Percentiles rank a stretch among this genome's conserved stretches.
These are phyloP conservation scores for Campoletis raptor DNA, from an alignment of 2,888 invertebrate species.

Conservation along the genomic window DNA sequence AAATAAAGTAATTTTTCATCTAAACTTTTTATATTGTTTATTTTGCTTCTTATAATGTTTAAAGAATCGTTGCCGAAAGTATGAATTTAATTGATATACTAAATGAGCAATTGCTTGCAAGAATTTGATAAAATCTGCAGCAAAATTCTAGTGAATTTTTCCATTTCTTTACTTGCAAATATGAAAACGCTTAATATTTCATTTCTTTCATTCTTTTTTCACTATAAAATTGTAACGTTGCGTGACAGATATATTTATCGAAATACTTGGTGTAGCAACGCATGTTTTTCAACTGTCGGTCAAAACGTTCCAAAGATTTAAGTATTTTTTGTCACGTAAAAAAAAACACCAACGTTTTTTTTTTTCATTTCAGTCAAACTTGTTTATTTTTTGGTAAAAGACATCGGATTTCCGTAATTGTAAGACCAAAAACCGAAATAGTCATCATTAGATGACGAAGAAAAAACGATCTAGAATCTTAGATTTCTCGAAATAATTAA, in stretches of 20 bases:
- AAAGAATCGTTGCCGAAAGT: background rate
- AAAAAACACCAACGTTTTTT: background rate
- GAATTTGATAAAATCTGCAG: too few species aligned
- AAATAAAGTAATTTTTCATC: background rate
- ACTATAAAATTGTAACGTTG: too few species aligned
- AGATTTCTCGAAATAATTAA: constrained; percentile 57
- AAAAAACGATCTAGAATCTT: background rate
- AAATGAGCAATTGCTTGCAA: background rate
- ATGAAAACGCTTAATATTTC: background rate
- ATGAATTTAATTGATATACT: background rate
- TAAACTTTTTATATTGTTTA: background rate
- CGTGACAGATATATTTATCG: too few species aligned
- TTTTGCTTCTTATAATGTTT: background rate
- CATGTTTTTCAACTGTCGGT: background rate
- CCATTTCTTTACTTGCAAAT: too few species aligned
- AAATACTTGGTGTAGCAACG: too few species aligned
- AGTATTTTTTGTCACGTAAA: background rate
- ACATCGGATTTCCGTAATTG: constrained; percentile 16
- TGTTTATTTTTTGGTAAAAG: background rate
- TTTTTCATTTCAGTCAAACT: background rate
- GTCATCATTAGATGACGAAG: constrained; percentile 29
- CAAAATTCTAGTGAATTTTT: too few species aligned
- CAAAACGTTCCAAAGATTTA: background rate
- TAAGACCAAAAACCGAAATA: background rate
- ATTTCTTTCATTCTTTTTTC: background rate